Percentiles rank a stretch among this genome's conserved stretches.
Evolutionary conservation across 2,113 vertebrate genomes (phyloP).

Genomic region (Cryptoleucopteryx plumbea): DNA sequence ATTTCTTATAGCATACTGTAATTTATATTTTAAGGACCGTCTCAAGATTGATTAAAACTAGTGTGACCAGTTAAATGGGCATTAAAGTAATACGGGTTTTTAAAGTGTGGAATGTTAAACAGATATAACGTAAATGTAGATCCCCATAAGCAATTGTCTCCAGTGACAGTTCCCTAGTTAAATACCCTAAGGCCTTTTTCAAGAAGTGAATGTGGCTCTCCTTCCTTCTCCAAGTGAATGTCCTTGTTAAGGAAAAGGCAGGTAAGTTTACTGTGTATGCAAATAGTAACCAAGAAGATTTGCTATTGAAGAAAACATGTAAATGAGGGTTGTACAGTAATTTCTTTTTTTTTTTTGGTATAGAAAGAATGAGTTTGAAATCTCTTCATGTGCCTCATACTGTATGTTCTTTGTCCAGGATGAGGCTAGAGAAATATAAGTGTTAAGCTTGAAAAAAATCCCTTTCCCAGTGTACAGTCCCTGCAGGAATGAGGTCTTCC

Average conservation of each 20-base stretch:
- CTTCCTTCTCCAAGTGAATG: too few species aligned
- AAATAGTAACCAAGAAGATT: background rate
- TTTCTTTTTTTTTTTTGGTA: background rate
- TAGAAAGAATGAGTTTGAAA: background rate
- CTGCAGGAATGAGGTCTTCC: background rate
- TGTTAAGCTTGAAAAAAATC: background rate
- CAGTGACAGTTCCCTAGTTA: background rate
- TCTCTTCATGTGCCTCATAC: accelerated
- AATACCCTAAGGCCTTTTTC: background rate
- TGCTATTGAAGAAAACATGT: background rate
- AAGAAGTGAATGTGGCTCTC: background rate
- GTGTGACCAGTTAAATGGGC: background rate
- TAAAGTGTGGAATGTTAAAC: background rate
- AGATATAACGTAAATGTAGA: background rate
- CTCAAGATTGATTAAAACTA: background rate
- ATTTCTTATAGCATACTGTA: background rate
- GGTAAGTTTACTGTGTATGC: background rate
- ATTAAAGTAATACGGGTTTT: background rate
- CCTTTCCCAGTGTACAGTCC: background rate
- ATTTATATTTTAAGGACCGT: background rate
- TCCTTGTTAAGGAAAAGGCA: background rate
- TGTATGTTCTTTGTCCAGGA: background rate
- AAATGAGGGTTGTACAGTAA: background rate
- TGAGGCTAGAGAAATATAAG: background rate
- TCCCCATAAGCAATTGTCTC: background rate